These are phyloP conservation scores for Helostoma temminkii DNA, from an alignment of 2,797 vertebrate species.

Conservation along the genomic window DNA sequence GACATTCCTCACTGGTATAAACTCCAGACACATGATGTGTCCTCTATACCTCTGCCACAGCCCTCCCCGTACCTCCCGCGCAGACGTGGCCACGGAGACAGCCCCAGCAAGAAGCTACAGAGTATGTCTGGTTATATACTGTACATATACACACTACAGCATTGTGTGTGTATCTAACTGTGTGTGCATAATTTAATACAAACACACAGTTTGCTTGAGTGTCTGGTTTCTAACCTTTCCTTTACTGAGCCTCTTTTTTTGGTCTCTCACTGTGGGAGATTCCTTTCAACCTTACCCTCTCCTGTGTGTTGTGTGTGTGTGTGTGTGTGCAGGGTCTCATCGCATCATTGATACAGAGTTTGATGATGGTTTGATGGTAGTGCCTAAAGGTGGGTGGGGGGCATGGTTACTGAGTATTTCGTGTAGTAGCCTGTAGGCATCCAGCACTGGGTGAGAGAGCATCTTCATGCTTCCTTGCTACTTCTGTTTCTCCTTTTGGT, in stretches of 20 bases:
- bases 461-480: slow-evolving; percentile 31
- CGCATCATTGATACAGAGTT: slow-evolving; percentile 99
- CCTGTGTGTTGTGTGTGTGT: slow-evolving; percentile 49
- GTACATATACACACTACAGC: slow-evolving; percentile 48
- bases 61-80: slow-evolving; percentile 95
- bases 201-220: slow-evolving; percentile 77
- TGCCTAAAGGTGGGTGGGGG: slow-evolving; percentile 96
- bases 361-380: slow-evolving; percentile 98
- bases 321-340: slow-evolving; percentile 93
- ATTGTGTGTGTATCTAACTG: slow-evolving; percentile 37
- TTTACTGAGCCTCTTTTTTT: slow-evolving; percentile 50
- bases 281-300: slow-evolving; percentile 63
- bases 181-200: slow-evolving; percentile 77
- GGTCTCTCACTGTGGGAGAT: slow-evolving; percentile 41
- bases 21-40: slow-evolving; percentile 94
- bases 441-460: slow-evolving; percentile 81
- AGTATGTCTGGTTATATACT: slow-evolving; percentile 89
- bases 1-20: slow-evolving; percentile 98
- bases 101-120: slow-evolving; percentile 96
- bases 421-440: slow-evolving; percentile 65
- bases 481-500: slow-evolving; percentile 12
- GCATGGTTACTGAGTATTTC: slow-evolving; percentile 81
- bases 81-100: slow-evolving; percentile 92
- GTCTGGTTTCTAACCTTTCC: slow-evolving; percentile 40
- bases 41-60: slow-evolving; percentile 95